Conservation (phyloP, 2,888 invertebrate species). For the Conops quadrifasciatus region DNA sequence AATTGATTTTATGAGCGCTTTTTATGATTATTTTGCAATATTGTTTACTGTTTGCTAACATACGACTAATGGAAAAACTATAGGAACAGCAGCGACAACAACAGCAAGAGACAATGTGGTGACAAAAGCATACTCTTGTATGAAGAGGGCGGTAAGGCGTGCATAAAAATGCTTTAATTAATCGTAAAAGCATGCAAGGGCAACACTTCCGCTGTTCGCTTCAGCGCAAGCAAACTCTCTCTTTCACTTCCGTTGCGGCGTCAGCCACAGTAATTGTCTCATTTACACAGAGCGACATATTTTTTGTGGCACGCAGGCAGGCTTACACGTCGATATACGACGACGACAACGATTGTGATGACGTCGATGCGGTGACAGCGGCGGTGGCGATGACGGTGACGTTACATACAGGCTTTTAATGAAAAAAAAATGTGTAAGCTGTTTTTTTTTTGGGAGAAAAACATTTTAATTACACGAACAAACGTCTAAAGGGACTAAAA, state of each 20-base stretch:
- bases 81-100: not conserved
- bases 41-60: not conserved
- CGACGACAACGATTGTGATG: no score
- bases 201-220: conserved; percentile 6
- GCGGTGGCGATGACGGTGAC: no score
- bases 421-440: no score
- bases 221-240: not conserved
- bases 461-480: no score
- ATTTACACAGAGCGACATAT: conserved; percentile 3
- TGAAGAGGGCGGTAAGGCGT: not conserved
- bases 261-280: conserved; percentile 7
- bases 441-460: no score
- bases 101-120: not conserved
- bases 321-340: no score
- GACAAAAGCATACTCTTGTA: not conserved
- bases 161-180: conserved; percentile 13
- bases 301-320: not conserved
- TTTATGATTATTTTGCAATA: conserved; percentile 6
- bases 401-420: no score
- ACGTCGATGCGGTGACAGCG: no score
- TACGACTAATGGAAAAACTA: not conserved
- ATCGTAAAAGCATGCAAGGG: conserved; percentile 5
- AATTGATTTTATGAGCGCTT: not conserved
- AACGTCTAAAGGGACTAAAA: no score
- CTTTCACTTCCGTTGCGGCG: not conserved